Percentiles rank a stretch among this genome's conserved stretches.
phyloP scores from a whole-genome alignment of 2,113 vertebrate genomes.

The Hippocampus abdominalis region DNA sequence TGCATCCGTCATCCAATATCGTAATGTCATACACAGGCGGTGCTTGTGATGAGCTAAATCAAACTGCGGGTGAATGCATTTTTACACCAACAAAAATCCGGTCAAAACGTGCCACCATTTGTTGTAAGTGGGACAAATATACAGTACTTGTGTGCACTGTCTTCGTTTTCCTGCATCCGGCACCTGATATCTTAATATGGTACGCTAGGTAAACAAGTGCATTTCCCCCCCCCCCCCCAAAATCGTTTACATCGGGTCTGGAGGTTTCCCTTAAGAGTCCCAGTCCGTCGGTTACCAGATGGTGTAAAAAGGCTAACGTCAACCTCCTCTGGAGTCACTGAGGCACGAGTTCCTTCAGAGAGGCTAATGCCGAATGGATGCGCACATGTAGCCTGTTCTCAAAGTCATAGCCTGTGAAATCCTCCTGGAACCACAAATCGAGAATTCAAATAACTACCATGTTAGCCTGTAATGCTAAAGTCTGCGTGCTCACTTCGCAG shows the following conservation, averaged over 20 bases:
- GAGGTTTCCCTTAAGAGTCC: neutral
- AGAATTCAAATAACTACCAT: neutral
- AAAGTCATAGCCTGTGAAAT: slow-evolving; percentile 93
- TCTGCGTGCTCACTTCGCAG: neutral
- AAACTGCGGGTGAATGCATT: neutral
- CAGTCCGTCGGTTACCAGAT: neutral
- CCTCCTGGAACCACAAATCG: slow-evolving; percentile 76
- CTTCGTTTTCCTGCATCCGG: neutral
- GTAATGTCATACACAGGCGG: neutral
- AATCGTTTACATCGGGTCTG: neutral
- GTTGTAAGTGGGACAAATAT: neutral
- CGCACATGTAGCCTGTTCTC: slow-evolving; percentile 97
- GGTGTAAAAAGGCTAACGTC: neutral
- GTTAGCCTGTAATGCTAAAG: neutral
- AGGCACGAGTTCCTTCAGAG: slow-evolving; percentile 88
- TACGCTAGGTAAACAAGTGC: neutral
- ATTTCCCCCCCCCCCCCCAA: neutral
- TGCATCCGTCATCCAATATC: neutral
- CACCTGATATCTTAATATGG: neutral
- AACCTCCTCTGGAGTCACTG: slow-evolving; percentile 75
- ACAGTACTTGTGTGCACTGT: neutral
- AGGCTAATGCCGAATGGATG: slow-evolving; percentile 93
- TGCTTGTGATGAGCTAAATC: neutral
- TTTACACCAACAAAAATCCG: neutral
- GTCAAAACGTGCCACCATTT: neutral